A percentile compares a stretch with the other conserved stretches of the same genome.
phyloP scores from a whole-genome alignment of 2,888 invertebrate genomes.

The Drosophila nr. perissopoda region DNA sequence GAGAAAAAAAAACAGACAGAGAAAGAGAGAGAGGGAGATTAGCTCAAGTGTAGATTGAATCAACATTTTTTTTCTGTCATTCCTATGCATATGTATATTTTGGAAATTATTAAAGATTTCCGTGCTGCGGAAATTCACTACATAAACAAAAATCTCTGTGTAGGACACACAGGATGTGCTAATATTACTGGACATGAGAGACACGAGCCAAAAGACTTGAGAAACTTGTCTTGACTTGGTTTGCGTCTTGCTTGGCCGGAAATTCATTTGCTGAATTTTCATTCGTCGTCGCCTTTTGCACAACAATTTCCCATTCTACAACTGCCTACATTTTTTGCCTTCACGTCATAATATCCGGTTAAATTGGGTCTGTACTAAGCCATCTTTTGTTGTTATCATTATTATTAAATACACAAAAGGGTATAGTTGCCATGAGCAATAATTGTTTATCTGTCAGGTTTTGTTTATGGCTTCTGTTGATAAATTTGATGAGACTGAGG shows the following conservation, averaged over 20 bases:
- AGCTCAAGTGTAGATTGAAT: constrained; percentile 31
- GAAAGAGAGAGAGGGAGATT: constrained; percentile 8
- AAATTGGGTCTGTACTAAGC: background rate
- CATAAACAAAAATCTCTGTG: constrained; percentile 24
- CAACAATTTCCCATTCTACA: background rate
- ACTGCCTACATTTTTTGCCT: background rate
- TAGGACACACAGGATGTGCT: constrained; percentile 5
- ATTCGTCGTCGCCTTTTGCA: constrained; percentile 30
- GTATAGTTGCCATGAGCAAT: background rate
- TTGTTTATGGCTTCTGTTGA: constrained; percentile 35
- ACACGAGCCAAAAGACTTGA: constrained; percentile 20
- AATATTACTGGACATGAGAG: background rate
- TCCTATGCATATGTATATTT: constrained; percentile 11
- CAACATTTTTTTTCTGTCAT: background rate
- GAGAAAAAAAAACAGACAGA: too few relatives aligned
- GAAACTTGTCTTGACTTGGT: constrained; percentile 37
- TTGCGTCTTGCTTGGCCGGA: constrained; percentile 43
- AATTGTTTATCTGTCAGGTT: constrained; percentile 29
- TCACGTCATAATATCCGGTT: constrained; percentile 51
- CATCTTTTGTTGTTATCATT: background rate
- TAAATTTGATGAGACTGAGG: background rate
- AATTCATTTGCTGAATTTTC: constrained; percentile 53
- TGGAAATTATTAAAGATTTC: constrained; percentile 51
- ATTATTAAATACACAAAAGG: background rate
- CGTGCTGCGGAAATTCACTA: constrained; percentile 51